phyloP scores from a whole-genome alignment of 2,888 invertebrate species.

The Thereva nobilitata region DNA sequence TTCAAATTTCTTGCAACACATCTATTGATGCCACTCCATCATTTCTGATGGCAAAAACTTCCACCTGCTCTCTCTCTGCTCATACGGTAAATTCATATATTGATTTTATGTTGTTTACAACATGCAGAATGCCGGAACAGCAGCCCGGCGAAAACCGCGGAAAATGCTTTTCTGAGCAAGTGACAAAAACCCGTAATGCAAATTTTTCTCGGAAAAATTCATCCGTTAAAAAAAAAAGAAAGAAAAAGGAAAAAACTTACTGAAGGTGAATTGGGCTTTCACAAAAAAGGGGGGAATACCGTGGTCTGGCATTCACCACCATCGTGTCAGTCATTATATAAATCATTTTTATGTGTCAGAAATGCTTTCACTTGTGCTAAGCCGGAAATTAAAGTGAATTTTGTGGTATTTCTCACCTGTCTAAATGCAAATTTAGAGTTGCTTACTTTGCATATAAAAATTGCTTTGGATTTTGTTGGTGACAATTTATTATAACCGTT shows the following conservation, averaged over 20 bases:
- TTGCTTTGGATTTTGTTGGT: too few species aligned
- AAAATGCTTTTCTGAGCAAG: constrained; percentile 1
- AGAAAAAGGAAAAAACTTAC: not conserved
- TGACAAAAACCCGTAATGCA: constrained; percentile 19
- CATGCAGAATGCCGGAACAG: constrained; percentile 10
- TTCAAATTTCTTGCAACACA: too few species aligned
- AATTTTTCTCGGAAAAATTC: constrained; percentile 29
- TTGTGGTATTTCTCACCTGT: constrained; percentile 34
- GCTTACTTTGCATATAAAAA: constrained; percentile 23
- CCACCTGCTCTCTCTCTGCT: too few species aligned
- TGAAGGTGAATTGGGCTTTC: constrained; percentile 17
- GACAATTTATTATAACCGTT: too few species aligned
- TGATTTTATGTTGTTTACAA: constrained; percentile 28
- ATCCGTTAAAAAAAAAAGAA: not conserved
- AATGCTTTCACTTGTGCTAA: constrained; percentile 29
- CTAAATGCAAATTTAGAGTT: constrained; percentile 36
- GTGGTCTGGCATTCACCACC: not conserved
- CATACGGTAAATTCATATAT: not conserved
- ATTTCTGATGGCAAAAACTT: too few species aligned
- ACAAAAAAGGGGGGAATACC: not conserved
- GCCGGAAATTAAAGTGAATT: constrained; percentile 38
- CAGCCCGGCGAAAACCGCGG: constrained; percentile 7
- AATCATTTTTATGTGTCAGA: constrained; percentile 37
- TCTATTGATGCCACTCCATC: too few species aligned
- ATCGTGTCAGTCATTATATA: constrained; percentile 34